phyloP scores from a whole-genome alignment of 1,140 invertebrate species.

The Diachasmimorpha longicaudata region DNA sequence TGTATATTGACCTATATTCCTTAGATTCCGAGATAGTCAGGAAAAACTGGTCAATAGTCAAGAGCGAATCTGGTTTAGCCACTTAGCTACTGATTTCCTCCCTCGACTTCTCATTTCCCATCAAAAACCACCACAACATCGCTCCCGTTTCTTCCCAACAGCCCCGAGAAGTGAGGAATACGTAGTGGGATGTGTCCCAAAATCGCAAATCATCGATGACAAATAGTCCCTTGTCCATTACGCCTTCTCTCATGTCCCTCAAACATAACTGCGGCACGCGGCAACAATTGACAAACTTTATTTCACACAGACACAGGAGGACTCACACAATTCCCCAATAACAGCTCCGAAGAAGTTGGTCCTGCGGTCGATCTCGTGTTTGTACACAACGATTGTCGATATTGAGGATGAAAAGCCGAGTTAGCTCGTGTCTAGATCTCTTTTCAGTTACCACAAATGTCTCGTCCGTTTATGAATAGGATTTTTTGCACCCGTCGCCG shows the following conservation, averaged over 20 bases:
- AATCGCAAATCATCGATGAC: constrained; percentile 39
- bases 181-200: constrained; percentile 17
- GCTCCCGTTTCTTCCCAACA: background rate
- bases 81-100: too few species aligned
- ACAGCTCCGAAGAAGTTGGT: background rate
- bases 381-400: background rate
- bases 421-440: background rate
- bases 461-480: background rate
- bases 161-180: background rate
- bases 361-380: background rate
- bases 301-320: background rate
- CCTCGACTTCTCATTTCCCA: background rate
- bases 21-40: too few species aligned
- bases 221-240: constrained; percentile 28
- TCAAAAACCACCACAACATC: background rate
- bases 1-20: too few species aligned
- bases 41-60: too few species aligned
- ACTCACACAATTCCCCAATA: too few species aligned
- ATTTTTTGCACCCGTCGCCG: background rate
- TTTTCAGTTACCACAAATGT: background rate
- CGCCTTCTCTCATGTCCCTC: background rate
- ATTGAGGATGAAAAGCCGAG: background rate
- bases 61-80: too few species aligned
- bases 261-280: background rate
- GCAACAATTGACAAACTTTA: background rate